Conservation (phyloP, 1,140 invertebrate species). For the Tetramorium parvispinum region DNA sequence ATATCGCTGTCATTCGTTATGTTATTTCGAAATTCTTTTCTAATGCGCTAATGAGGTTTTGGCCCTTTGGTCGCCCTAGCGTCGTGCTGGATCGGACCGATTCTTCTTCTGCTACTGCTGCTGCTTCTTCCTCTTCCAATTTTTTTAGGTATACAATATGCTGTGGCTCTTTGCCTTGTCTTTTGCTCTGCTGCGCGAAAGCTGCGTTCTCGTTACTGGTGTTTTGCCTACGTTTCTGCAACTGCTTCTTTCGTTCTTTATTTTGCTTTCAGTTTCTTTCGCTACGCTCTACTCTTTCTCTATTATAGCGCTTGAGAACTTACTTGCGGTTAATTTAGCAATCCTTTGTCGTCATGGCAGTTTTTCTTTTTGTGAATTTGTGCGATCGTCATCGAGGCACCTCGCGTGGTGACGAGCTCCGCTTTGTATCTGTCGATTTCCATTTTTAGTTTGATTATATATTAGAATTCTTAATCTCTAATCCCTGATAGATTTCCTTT, state of each 20-base stretch:
- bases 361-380: conserved; percentile 6
- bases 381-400: neutral
- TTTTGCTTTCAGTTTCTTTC: neutral
- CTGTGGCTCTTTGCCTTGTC: conserved; percentile 32
- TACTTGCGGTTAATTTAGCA: conserved; percentile 24
- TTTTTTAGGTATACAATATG: conserved; percentile 5
- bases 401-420: neutral
- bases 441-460: conserved; percentile 35
- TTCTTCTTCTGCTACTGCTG: neutral
- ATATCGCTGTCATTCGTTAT: neutral
- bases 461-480: conserved; percentile 39
- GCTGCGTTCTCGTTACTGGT: conserved; percentile 43
- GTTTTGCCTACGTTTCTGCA: conserved; percentile 35
- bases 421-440: neutral
- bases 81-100: conserved; percentile 55
- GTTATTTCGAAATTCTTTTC: neutral
- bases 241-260: conserved; percentile 16
- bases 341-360: conserved; percentile 10
- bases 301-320: neutral
- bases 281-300: neutral
- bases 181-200: conserved; percentile 55
- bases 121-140: neutral
- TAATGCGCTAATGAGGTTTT: conserved; percentile 44
- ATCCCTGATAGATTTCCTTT: conserved; percentile 40
- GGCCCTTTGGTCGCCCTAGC: conserved; percentile 49